Base-by-base conservation (phyloP, 64 coral and sea anemone species). In the Actinia tenebrosa region DNA sequence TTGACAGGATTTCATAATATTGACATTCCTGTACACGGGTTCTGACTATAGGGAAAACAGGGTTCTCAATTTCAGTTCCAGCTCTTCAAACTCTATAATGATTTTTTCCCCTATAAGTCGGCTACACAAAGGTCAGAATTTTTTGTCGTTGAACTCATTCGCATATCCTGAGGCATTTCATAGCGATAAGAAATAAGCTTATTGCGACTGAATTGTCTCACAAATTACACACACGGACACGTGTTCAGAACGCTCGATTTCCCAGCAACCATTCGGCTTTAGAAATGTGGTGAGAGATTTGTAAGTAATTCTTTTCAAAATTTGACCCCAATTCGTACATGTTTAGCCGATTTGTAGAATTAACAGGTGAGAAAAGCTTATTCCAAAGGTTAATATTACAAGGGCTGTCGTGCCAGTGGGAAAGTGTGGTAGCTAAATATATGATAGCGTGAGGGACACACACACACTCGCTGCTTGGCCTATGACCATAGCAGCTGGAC, bases 101-200 rank as follows among this genome's bases (percentile, higher is more conserved):
- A 13, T 30, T 27, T 27, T 75, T 75, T 42, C 20, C 11, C 69
- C 22, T 55, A 66, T 30, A 42, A 26, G 69, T 75, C n/a, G 69
- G 69, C 26, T 30, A 59, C 72, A 86, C 87, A 89, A 81, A 81
- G 79, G 79, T 53, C 42, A 10, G 79, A 16, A 81, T 25, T 81
- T 50, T 87, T 63, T 87, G 86, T 86, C 87, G 91, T 92, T 93
- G 84, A 83, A 92, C 78, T 92, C 86, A 92, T 82, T 84, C 90
- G 83, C 61, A 93, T 97, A 93, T 93, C 94, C 94, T 26, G 94
- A 90, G 94, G 94, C 94, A 87, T 90, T 92, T 90, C 84, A 82
- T 89, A 88, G 72, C 82, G 91, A 93, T 90, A 90, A 93, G 89
- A 87, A 84, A 84, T 78, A 45, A 75, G 83, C 86, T 89, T 88